Base-by-base conservation (phyloP, 2,888 invertebrate genomes). In the Molorchus minor region DNA sequence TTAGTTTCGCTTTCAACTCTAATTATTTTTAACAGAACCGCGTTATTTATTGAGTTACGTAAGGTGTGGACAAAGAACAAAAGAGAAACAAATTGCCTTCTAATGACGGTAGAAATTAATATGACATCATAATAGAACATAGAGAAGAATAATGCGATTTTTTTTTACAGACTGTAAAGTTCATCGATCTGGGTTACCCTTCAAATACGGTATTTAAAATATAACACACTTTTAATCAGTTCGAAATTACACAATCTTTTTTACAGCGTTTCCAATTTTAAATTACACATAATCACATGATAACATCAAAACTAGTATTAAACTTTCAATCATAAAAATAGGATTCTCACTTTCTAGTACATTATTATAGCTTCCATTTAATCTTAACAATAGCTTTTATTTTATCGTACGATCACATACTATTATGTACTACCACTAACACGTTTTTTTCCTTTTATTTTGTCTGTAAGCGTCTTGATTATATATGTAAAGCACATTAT, bases 341-440 rank as follows among this genome's bases (percentile, higher is more conserved):
- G 12, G 13, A 2, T 47, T 47, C 47, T 21, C 47, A 47, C 47
- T 47, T 43, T 43, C 47, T 35, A 35, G 15, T n/a, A n/a, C n/a
- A n/a, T n/a, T n/a, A n/a, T n/a, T n/a, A n/a, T n/a, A n/a, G n/a
- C n/a, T n/a, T n/a, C n/a, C n/a, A n/a, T n/a, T n/a, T n/a, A n/a
- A n/a, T n/a, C n/a, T n/a, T n/a, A n/a, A n/a, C n/a, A n/a, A n/a
- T n/a, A n/a, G n/a, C n/a, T n/a, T n/a, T n/a, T n/a, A n/a, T n/a
- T n/a, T n/a, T n/a, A n/a, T n/a, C n/a, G n/a, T n/a, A n/a, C n/a
- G n/a, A n/a, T n/a, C n/a, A n/a, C n/a, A n/a, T n/a, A n/a, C n/a
- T n/a, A n/a, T n/a, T n/a, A n/a, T n/a, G n/a, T n/a, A n/a, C n/a
- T n/a, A n/a, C n/a, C n/a, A n/a, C n/a, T n/a, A n/a, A n/a, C n/a